These are phyloP conservation scores for Neolamprologus ventralis DNA, from an alignment of 2,113 vertebrate species.

Conservation along the genomic window DNA sequence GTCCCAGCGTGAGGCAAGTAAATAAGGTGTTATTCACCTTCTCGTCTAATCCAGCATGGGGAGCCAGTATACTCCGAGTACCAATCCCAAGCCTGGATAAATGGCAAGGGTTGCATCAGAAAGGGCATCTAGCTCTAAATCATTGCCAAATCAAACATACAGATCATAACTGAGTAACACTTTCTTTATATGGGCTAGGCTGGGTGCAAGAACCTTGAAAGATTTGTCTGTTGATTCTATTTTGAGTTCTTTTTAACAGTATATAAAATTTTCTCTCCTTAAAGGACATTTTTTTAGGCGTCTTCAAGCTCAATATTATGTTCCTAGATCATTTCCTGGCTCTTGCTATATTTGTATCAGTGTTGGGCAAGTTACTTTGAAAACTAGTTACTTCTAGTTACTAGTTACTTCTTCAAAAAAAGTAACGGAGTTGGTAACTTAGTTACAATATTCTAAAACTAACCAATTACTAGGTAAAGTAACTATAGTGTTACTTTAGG, in stretches of 20 bases:
- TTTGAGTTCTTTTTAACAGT: neutral
- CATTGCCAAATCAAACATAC: neutral
- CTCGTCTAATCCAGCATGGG: neutral
- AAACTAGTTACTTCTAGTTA: neutral
- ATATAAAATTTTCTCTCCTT: neutral
- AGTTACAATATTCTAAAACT: neutral
- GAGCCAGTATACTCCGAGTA: neutral
- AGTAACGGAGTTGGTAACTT: neutral
- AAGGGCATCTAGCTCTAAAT: neutral
- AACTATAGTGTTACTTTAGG: neutral
- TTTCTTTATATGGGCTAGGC: neutral
- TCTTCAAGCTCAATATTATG: neutral
- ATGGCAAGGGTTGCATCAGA: neutral
- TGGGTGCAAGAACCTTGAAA: neutral
- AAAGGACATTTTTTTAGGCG: neutral
- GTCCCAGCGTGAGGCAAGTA: neutral
- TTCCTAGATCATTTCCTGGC: neutral
- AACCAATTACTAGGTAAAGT: neutral
- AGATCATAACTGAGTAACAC: neutral
- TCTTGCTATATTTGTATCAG: neutral
- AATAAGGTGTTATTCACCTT: neutral
- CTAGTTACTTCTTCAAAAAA: neutral
- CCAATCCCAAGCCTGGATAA: neutral
- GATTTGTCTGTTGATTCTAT: neutral
- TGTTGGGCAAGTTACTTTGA: neutral